Base-by-base conservation (phyloP, 64 coral and sea anemone genomes). In the Cladopsammia gracilis region DNA sequence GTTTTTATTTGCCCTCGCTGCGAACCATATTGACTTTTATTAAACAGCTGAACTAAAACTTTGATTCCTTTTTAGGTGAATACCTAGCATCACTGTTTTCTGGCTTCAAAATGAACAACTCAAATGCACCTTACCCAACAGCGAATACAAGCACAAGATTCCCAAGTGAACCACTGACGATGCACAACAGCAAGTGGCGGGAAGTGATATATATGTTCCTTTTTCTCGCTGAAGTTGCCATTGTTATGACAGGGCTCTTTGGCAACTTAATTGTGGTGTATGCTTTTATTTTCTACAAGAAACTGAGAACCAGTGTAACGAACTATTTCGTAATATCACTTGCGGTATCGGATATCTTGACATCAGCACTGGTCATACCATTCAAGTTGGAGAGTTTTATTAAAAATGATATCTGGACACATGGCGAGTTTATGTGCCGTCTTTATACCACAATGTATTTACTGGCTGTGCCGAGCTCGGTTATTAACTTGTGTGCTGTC, bases 401-500 rank as follows among this genome's bases (percentile, higher is more conserved):
- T 42, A 61, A 75, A 12, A 48, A 81, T 13, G 14, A 53, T 2
- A 10, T 51, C 3, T 96, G 95, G 95, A 62, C 34, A 14, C 91
- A 96, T 49, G 95, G 95, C 1, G 86, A 86, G 67, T 58, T 93
- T 11, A 65, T 90, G 87, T 96, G 95, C 69, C 79, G 71, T 44
- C 25, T 96, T 43, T 96, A 92, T 87, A 90, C 86, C 10, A 89
- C 91, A 3, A 82, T 96, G 79, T 96, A 96, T 58, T 71, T 96
- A 62, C 86, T 96, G 6, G 91, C 87, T 20, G 87, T 81, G 5
- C 95, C 95, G 10, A 92, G 91, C 0, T 93, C 95, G 20, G 76
- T 96, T 46, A 96, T 96, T 20, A 96, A 96, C 58, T 87, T 96
- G 12, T 93, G 92, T 12, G 95, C 95, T 25, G 91, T 96, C 26